Percentiles rank a stretch among this genome's conserved stretches.
Conservation (phyloP, 1,140 invertebrate species). For the Bombus consobrinus region DNA sequence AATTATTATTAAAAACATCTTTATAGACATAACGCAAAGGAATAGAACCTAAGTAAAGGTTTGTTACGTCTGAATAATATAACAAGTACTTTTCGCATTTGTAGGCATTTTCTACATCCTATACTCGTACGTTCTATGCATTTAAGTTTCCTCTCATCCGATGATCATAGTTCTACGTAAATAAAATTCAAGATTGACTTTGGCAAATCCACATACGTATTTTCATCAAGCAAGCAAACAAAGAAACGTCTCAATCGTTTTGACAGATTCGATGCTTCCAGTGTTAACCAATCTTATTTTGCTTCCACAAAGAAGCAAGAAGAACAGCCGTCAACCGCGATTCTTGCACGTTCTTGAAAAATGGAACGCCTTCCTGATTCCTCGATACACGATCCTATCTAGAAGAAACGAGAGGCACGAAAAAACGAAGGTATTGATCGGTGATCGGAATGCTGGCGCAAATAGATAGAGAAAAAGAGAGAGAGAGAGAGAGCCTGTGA, state of each 20-base stretch:
- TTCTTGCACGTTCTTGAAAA: neutral
- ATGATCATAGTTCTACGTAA: too few species aligned
- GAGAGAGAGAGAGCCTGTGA: neutral
- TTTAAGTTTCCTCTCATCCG: too few species aligned
- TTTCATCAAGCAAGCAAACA: too few species aligned
- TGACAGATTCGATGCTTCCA: neutral
- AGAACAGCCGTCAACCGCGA: neutral
- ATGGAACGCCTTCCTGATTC: slow-evolving; percentile 2
- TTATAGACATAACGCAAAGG: too few species aligned
- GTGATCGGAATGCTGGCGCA: slow-evolving; percentile 23
- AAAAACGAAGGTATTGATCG: slow-evolving; percentile 5
- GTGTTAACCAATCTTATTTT: neutral
- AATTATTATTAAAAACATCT: too few species aligned
- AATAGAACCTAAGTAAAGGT: too few species aligned
- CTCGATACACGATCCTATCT: neutral
- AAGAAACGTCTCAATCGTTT: neutral
- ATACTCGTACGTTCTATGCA: too few species aligned
- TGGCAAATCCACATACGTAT: too few species aligned
- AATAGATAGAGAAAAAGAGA: neutral
- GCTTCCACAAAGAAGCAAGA: neutral
- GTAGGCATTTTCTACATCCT: too few species aligned
- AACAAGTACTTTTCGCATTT: too few species aligned
- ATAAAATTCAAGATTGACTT: too few species aligned
- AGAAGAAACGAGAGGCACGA: neutral
- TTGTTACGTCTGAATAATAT: too few species aligned